Conservation (phyloP, 2,113 vertebrate species). For the Leucopsar rothschildi region DNA sequence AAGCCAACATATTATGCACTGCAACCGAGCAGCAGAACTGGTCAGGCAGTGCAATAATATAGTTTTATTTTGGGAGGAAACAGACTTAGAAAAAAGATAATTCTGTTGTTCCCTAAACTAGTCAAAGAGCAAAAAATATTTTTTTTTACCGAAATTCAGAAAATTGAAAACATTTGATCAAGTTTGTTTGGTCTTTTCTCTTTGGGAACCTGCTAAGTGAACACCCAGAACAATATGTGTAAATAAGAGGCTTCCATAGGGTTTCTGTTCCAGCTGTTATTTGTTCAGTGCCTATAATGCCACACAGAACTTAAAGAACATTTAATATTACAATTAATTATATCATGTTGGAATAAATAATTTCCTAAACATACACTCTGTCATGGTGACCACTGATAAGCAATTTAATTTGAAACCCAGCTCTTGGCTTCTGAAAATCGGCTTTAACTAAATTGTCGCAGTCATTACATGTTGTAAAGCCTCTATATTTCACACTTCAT, state of each 20-base stretch:
- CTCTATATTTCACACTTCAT: slow-evolving; percentile 62
- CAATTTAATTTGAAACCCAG: slow-evolving; percentile 53
- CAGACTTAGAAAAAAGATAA: background rate
- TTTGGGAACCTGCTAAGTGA: background rate
- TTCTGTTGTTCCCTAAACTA: background rate
- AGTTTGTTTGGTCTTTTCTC: background rate
- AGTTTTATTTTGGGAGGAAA: background rate
- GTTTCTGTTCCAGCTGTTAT: background rate
- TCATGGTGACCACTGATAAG: slow-evolving; percentile 38
- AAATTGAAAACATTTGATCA: background rate
- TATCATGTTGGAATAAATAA: slow-evolving; percentile 48
- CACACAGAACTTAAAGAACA: background rate
- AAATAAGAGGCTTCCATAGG: background rate
- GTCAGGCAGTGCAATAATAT: background rate
- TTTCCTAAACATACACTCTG: slow-evolving; percentile 23
- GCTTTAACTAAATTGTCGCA: slow-evolving; percentile 60
- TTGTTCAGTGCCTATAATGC: background rate
- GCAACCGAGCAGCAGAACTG: background rate
- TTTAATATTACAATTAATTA: slow-evolving; percentile 13
- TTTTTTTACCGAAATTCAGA: background rate
- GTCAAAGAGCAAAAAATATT: background rate
- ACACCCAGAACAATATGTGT: background rate
- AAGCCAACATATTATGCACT: background rate
- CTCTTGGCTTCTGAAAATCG: slow-evolving; percentile 50
- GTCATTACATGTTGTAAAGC: slow-evolving; percentile 60